These are phyloP conservation scores for Enteromius fasciolatus DNA, from an alignment of 2,797 vertebrate species.

Conservation along the genomic window DNA sequence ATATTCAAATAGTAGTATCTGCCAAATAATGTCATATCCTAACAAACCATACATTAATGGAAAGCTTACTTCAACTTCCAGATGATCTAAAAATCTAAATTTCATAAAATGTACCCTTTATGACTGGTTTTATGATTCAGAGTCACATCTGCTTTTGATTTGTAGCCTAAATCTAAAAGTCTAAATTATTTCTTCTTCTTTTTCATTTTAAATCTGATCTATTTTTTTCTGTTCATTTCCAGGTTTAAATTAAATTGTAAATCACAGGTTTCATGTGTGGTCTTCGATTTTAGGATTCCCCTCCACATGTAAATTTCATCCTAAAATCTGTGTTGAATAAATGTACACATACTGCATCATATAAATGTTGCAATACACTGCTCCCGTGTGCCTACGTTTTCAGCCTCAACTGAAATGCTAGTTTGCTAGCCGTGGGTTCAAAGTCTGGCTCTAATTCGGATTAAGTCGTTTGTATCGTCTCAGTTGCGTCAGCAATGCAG, in stretches of 20 bases:
- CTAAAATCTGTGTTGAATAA: not conserved
- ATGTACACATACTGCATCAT: not conserved
- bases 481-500: slow-evolving; percentile 10
- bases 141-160: not conserved
- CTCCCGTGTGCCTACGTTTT: not conserved
- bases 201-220: not conserved
- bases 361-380: not conserved
- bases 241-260: not conserved
- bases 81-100: not conserved
- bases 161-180: not conserved
- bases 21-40: not conserved
- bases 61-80: not conserved
- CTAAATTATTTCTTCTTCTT: not conserved
- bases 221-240: not conserved
- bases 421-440: not conserved
- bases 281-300: not conserved
- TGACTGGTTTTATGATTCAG: not conserved
- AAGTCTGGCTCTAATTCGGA: not conserved
- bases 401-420: not conserved
- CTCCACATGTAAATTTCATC: not conserved
- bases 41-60: too few species aligned
- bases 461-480: not conserved
- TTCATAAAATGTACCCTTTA: not conserved
- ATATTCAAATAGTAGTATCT: not conserved
- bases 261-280: not conserved